These are phyloP conservation scores for Xylocampa areola DNA, from an alignment of 2,888 invertebrate species.

Conservation along the genomic window DNA sequence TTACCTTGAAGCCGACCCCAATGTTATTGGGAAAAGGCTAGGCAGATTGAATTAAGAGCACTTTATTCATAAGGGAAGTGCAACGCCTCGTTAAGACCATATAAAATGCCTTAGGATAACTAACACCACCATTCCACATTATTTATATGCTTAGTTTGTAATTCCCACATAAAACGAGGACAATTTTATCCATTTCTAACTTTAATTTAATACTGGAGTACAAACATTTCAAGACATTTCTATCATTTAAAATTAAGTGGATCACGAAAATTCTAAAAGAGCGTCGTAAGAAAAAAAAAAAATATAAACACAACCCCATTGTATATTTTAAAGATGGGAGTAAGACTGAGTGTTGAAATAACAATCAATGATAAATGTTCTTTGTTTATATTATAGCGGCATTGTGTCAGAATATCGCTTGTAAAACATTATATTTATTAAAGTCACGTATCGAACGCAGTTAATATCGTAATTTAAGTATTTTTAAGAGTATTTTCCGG, in stretches of 20 bases:
- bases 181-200: too few relatives aligned
- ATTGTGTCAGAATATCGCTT: slow-evolving; percentile 57
- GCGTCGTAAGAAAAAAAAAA: slow-evolving; percentile 11
- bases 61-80: too few relatives aligned
- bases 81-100: too few relatives aligned
- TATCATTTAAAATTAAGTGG: not conserved
- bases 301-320: slow-evolving; percentile 37
- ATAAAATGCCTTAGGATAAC: too few relatives aligned
- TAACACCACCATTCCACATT: too few relatives aligned
- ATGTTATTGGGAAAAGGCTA: too few relatives aligned
- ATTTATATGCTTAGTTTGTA: too few relatives aligned
- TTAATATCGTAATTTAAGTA: slow-evolving; percentile 1
- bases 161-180: too few relatives aligned
- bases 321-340: slow-evolving; percentile 54
- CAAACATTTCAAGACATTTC: not conserved
- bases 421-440: slow-evolving; percentile 38
- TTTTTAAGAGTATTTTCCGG: not conserved
- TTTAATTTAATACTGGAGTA: not conserved
- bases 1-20: too few relatives aligned
- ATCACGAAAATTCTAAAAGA: slow-evolving; percentile 1
- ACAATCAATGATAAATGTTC: slow-evolving; percentile 66
- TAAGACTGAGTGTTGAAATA: slow-evolving; percentile 62
- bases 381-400: slow-evolving; percentile 66
- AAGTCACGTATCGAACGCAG: slow-evolving; percentile 7
- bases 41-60: too few relatives aligned